These are phyloP conservation scores for Horisme vitalbata DNA, from an alignment of 2,888 invertebrate genomes.

Conservation along the genomic window DNA sequence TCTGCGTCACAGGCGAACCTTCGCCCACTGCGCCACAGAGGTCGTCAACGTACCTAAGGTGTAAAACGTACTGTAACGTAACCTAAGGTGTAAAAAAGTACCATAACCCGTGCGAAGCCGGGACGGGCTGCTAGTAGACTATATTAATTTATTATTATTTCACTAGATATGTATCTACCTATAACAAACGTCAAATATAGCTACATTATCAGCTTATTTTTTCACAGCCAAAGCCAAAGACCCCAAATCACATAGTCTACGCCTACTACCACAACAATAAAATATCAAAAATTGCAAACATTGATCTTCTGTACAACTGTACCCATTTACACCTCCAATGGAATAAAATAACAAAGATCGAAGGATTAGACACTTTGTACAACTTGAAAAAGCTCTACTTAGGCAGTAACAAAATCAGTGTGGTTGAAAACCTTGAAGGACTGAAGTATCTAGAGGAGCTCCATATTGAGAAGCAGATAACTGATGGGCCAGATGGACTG, in stretches of 20 bases:
- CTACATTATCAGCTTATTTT: background rate
- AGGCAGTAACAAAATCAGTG: constrained; percentile 86
- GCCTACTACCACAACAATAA: constrained; percentile 92
- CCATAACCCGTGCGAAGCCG: too few relatives aligned
- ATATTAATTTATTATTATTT: too few relatives aligned
- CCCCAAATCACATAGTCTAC: constrained; percentile 77
- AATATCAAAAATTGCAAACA: constrained; percentile 88
- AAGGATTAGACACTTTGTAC: constrained; percentile 83
- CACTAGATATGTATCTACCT: too few relatives aligned
- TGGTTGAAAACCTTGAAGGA: constrained; percentile 86
- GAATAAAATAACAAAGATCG: constrained; percentile 88
- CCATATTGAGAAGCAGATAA: constrained; percentile 86
- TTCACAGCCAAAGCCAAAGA: constrained; percentile 62
- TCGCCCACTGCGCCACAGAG: too few relatives aligned
- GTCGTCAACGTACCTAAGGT: too few relatives aligned
- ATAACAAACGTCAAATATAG: too few relatives aligned
- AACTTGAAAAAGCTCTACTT: constrained; percentile 91
- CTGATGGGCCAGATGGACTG: constrained; percentile 80
- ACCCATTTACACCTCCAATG: constrained; percentile 89
- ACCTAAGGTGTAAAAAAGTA: too few relatives aligned
- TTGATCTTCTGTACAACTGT: constrained; percentile 85
- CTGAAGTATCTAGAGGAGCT: constrained; percentile 84
- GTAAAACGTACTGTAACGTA: too few relatives aligned
- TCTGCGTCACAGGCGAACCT: too few relatives aligned
- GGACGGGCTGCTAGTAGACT: too few relatives aligned